phyloP scores from a whole-genome alignment of 2,113 vertebrate genomes.

The Muntiacus reevesi region DNA sequence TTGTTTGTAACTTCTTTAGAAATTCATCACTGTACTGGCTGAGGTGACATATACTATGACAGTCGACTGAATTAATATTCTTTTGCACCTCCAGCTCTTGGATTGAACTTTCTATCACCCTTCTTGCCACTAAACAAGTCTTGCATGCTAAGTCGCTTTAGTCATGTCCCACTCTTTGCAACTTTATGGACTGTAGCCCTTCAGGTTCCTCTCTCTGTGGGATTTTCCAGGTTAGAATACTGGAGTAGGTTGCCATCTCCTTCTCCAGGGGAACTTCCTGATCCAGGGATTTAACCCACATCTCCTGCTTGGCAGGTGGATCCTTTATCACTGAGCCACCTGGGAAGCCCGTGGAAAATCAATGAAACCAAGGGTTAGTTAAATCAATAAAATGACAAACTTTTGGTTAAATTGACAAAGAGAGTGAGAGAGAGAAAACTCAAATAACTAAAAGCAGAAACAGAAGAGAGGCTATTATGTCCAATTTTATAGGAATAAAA shows the following conservation, averaged over 20 bases:
- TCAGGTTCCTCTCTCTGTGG: neutral
- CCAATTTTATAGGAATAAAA: neutral
- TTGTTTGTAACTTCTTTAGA: neutral
- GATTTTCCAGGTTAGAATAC: neutral
- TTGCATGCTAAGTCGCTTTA: neutral
- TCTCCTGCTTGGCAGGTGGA: neutral
- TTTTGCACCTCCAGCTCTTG: neutral
- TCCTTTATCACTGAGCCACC: neutral
- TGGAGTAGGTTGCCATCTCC: neutral
- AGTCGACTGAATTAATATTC: neutral
- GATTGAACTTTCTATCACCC: neutral
- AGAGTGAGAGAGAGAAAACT: neutral
- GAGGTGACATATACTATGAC: neutral
- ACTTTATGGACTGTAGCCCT: neutral
- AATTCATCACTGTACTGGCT: neutral
- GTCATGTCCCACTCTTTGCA: neutral
- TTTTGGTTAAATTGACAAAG: neutral
- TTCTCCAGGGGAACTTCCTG: neutral
- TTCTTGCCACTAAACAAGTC: neutral
- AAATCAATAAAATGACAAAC: neutral
- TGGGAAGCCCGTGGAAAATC: neutral
- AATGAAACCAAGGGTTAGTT: neutral
- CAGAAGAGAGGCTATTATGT: neutral
- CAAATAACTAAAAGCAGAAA: neutral
- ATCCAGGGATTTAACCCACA: neutral